Evolutionary conservation across 2,888 invertebrate genomes (phyloP).

Genomic region (Himalopsyche japonica): DNA sequence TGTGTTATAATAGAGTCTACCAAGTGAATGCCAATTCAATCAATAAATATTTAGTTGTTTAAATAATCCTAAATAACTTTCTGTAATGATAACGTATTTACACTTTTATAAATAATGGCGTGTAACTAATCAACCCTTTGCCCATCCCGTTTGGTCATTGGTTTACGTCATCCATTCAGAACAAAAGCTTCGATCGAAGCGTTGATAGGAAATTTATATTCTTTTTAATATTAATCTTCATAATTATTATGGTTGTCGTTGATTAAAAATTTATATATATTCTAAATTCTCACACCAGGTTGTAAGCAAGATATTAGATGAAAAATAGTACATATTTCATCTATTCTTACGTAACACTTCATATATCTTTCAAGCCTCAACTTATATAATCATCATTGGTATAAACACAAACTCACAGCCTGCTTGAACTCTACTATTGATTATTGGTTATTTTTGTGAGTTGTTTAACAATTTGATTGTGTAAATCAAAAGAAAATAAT

Average conservation of each 20-base stretch:
- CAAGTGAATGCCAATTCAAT: no score
- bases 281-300: background rate
- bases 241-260: no score
- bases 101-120: no score
- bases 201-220: background rate
- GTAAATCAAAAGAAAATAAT: background rate
- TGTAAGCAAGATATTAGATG: background rate
- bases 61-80: no score
- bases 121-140: no score
- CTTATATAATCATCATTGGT: background rate
- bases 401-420: background rate
- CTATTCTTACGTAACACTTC: background rate
- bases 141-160: background rate
- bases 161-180: background rate
- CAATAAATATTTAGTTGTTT: no score
- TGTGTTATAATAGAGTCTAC: no score
- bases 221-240: no score
- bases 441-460: no score
- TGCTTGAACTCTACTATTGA: background rate
- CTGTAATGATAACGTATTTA: no score
- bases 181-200: background rate
- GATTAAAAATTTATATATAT: background rate
- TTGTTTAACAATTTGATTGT: background rate
- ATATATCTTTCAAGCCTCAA: background rate
- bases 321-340: background rate